Percentiles rank a stretch among this genome's conserved stretches.
phyloP scores from a whole-genome alignment of 37 sponge, comb jelly and placozoan genomes.

The Aplysina aerophoba region DNA sequence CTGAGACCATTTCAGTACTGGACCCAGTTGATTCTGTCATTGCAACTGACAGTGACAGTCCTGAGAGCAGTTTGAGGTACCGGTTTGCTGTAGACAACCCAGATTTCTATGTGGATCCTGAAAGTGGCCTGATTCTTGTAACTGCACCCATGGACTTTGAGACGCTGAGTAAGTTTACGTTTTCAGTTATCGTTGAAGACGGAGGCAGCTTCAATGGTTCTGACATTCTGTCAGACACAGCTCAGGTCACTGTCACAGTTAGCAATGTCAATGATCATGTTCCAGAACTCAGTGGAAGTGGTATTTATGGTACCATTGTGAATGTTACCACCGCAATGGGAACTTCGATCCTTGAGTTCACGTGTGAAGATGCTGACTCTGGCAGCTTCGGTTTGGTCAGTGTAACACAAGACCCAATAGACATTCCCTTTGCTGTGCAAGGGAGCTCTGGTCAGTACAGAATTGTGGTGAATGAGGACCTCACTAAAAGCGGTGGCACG shows the following conservation, averaged over 20 bases:
- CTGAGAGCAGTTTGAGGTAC: constrained; percentile 31
- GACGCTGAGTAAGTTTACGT: background rate
- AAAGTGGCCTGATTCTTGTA: constrained; percentile 50
- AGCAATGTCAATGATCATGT: constrained; percentile 65
- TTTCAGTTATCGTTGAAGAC: constrained; percentile 53
- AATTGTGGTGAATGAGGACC: constrained; percentile 46
- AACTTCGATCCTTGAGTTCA: constrained; percentile 41
- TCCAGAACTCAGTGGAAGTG: constrained; percentile 55
- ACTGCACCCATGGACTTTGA: constrained; percentile 68
- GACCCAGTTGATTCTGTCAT: constrained; percentile 9
- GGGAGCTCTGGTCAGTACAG: background rate
- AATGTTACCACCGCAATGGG: constrained; percentile 47
- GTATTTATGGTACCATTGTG: constrained; percentile 65
- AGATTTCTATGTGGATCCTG: constrained; percentile 61
- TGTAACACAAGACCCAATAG: background rate
- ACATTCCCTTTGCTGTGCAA: constrained; percentile 40
- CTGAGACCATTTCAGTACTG: constrained; percentile 50
- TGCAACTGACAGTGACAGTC: constrained; percentile 68
- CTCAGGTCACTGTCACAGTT: constrained; percentile 43
- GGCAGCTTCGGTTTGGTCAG: constrained; percentile 37
- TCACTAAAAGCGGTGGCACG: constrained; percentile 8
- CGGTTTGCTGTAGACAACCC: background rate
- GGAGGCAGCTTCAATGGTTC: constrained; percentile 67
- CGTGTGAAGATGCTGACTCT: constrained; percentile 62
- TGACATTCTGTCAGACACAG: constrained; percentile 40